These are phyloP conservation scores for Peromyscus polionotus DNA, from an alignment of 2,113 vertebrate species.

Conservation along the genomic window DNA sequence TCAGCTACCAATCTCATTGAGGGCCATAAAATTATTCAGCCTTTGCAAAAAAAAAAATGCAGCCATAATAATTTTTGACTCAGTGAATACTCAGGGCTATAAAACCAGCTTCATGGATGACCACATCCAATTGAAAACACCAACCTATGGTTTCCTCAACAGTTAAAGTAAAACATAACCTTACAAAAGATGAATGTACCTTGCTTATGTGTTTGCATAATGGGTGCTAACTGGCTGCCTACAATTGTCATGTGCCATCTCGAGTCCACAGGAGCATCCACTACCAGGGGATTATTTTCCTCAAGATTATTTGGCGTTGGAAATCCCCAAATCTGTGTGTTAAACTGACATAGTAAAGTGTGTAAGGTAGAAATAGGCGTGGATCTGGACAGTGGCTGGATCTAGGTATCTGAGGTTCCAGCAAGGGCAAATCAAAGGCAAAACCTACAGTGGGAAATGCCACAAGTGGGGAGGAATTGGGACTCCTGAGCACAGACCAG, in stretches of 20 bases:
- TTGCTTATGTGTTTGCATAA: slow-evolving; percentile 26
- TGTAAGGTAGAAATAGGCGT: neutral
- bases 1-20: slow-evolving; percentile 88
- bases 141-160: slow-evolving; percentile 62
- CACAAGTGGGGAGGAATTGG: neutral
- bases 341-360: neutral
- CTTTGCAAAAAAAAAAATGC: slow-evolving; percentile 78
- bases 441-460: neutral
- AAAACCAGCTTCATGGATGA: slow-evolving; percentile 75
- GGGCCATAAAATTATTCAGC: slow-evolving; percentile 89
- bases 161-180: slow-evolving; percentile 54
- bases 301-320: neutral
- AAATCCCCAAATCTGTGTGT: neutral
- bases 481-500: neutral
- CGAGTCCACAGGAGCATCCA: neutral
- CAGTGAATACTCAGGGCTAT: slow-evolving; percentile 72
- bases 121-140: slow-evolving; percentile 71
- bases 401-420: neutral
- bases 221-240: neutral
- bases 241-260: neutral
- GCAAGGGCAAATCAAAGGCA: neutral
- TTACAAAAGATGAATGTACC: neutral
- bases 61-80: slow-evolving; percentile 81
- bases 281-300: neutral
- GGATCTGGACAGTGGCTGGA: neutral